These are phyloP conservation scores for Urophycis tenuis DNA, from an alignment of 2,797 vertebrate genomes.

Conservation along the genomic window DNA sequence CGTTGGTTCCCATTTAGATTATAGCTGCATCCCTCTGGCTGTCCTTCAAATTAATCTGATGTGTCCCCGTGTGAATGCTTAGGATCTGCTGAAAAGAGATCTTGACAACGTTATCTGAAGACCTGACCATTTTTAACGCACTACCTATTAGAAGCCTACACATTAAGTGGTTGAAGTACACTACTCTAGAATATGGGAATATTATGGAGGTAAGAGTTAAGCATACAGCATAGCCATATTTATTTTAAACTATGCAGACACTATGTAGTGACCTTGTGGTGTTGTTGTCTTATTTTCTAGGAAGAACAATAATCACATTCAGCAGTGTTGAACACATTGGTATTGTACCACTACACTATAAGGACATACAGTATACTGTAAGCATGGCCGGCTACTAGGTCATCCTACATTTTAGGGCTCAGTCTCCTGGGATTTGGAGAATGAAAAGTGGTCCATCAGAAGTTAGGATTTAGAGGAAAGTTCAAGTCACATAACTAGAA, in stretches of 20 bases:
- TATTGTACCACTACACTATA: not conserved
- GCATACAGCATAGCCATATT: no score
- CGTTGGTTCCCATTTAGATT: conserved; percentile 65
- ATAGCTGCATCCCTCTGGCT: conserved; percentile 65
- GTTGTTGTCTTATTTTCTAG: no score
- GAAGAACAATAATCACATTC: not conserved
- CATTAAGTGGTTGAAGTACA: not conserved
- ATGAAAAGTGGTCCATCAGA: not conserved
- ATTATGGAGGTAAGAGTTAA: not conserved
- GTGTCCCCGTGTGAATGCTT: conserved; percentile 56
- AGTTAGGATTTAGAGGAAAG: not conserved
- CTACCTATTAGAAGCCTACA: not conserved
- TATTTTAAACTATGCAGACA: no score
- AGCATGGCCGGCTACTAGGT: not conserved
- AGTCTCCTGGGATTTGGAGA: not conserved
- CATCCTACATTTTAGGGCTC: not conserved
- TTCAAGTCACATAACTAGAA: not conserved
- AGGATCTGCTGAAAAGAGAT: conserved; percentile 47
- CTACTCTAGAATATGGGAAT: not conserved
- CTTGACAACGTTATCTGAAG: conserved; percentile 55
- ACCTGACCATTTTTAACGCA: conserved; percentile 14
- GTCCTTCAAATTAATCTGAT: conserved; percentile 69
- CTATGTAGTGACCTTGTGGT: no score
- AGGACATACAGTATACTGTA: not conserved
- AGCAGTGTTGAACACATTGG: not conserved